phyloP scores from a whole-genome alignment of 1,140 invertebrate species.

The Cryptotermes secundus region DNA sequence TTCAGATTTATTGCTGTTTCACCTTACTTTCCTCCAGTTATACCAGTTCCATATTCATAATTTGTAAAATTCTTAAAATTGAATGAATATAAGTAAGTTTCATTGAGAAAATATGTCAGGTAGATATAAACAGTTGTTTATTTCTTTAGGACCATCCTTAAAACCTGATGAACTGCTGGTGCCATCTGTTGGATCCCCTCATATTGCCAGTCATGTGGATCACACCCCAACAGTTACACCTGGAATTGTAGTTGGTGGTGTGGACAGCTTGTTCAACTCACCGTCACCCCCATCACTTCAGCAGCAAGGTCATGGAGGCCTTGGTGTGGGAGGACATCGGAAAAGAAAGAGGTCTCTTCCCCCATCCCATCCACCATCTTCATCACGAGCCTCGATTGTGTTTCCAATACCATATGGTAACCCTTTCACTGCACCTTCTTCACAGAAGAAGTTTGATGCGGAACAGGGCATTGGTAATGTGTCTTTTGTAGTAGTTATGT shows the following conservation, averaged over 20 bases:
- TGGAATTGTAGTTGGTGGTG: constrained; percentile 44
- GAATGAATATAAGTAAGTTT: too few relatives aligned
- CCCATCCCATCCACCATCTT: constrained; percentile 65
- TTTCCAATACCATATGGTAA: constrained; percentile 62
- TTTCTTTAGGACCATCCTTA: background rate
- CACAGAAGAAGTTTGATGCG: constrained; percentile 28
- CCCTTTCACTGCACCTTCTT: background rate
- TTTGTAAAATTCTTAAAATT: too few relatives aligned
- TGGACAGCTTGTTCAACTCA: constrained; percentile 52
- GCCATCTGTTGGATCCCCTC: background rate
- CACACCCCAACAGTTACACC: constrained; percentile 21
- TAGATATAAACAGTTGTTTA: background rate
- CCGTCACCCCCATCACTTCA: constrained; percentile 58
- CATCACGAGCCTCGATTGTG: constrained; percentile 71
- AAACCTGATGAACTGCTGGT: constrained; percentile 24
- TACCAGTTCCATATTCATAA: too few relatives aligned
- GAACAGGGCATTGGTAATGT: constrained; percentile 30
- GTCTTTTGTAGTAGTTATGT: too few relatives aligned
- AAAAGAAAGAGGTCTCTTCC: constrained; percentile 53
- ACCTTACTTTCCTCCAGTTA: too few relatives aligned
- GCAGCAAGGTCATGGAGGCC: constrained; percentile 38
- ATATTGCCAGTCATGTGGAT: background rate
- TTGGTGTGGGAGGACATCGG: constrained; percentile 20
- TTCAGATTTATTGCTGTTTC: too few relatives aligned
- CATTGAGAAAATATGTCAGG: too few relatives aligned